These are phyloP conservation scores for Zosterops pallidus DNA, from an alignment of 2,113 vertebrate species.

Conservation along the genomic window DNA sequence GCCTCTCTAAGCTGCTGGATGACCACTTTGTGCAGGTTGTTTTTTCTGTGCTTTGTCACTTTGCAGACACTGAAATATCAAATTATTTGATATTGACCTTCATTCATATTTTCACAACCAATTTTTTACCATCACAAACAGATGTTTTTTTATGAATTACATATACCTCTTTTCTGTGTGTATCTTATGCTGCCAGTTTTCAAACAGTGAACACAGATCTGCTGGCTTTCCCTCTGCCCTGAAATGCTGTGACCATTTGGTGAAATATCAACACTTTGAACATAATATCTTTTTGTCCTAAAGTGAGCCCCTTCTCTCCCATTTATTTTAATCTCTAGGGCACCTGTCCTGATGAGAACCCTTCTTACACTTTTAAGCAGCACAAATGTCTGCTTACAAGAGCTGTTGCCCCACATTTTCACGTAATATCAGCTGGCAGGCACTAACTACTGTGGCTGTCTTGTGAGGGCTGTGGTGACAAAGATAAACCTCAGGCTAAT, in stretches of 20 bases:
- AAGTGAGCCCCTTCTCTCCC: not conserved
- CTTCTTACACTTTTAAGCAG: not conserved
- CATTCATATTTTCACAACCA: not conserved
- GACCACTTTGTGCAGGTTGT: not conserved
- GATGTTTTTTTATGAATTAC: not conserved
- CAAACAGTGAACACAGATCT: not conserved
- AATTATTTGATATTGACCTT: not conserved
- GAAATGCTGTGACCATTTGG: not conserved
- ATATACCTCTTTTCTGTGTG: fast-evolving
- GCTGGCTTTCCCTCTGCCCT: not conserved
- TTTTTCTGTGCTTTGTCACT: not conserved
- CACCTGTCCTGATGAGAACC: not conserved
- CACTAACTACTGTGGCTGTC: not conserved
- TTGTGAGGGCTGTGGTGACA: not conserved
- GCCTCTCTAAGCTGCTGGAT: not conserved
- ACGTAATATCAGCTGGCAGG: slow-evolving; percentile 28
- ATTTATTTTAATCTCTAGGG: not conserved
- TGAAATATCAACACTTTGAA: not conserved
- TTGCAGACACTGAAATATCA: not conserved
- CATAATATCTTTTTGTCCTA: not conserved
- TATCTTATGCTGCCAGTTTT: not conserved
- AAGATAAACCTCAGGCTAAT: slow-evolving; percentile 20
- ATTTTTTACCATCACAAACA: not conserved
- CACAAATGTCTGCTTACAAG: not conserved
- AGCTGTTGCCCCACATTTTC: not conserved